A percentile compares a stretch with the other conserved stretches of the same genome.
Conservation (phyloP, 2,888 invertebrate species). For the Philhelius pedissequus region DNA sequence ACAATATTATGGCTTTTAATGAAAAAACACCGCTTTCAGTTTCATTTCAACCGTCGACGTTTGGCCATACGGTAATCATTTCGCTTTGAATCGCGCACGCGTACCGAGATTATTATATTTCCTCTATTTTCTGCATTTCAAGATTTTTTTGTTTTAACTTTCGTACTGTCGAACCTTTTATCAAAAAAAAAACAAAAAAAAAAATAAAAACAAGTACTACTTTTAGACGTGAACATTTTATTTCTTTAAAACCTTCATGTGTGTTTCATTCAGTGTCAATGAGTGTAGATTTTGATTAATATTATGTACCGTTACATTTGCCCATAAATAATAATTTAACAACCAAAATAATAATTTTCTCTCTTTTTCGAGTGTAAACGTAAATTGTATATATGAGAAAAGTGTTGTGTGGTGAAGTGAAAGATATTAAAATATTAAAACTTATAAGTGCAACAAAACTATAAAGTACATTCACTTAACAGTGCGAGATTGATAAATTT, state of each 20-base stretch:
- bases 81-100: slow-evolving; percentile 48
- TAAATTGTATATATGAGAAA: slow-evolving; percentile 4
- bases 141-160: neutral
- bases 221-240: neutral
- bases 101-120: slow-evolving; percentile 25
- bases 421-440: slow-evolving; percentile 31
- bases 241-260: slow-evolving; percentile 24
- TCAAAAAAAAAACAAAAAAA: too few species aligned
- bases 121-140: neutral
- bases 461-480: slow-evolving; percentile 60
- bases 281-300: slow-evolving; percentile 45
- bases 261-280: slow-evolving; percentile 48
- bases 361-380: slow-evolving; percentile 1
- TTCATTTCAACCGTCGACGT: slow-evolving; percentile 78
- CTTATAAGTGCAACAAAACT: slow-evolving; percentile 53
- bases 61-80: slow-evolving; percentile 61
- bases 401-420: neutral
- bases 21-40: slow-evolving; percentile 77
- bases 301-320: slow-evolving; percentile 17
- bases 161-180: too few species aligned
- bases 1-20: slow-evolving; percentile 62
- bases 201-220: too few species aligned
- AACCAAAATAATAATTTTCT: slow-evolving; percentile 34
- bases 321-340: neutral
- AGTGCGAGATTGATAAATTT: slow-evolving; percentile 56